Evolutionary conservation across 2,113 vertebrate genomes (phyloP).

Genomic region (Sakesphorus luctuosus): DNA sequence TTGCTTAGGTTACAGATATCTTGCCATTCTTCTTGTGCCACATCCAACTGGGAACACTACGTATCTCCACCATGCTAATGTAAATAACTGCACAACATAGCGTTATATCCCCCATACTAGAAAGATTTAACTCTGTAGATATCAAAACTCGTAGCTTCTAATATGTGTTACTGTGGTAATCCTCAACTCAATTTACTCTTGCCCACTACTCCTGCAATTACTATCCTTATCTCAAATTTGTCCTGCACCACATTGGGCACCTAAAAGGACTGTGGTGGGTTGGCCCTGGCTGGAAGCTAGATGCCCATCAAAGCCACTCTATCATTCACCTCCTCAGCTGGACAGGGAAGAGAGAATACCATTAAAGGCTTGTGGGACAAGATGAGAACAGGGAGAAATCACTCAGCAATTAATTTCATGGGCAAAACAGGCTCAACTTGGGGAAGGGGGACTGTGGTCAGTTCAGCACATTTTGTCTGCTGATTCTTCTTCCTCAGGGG

Average conservation of each 20-base stretch:
- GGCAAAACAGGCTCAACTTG: neutral
- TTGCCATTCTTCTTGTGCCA: neutral
- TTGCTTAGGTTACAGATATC: neutral
- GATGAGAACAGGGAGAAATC: neutral
- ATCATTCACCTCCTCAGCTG: neutral
- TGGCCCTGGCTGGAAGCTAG: neutral
- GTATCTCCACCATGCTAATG: neutral
- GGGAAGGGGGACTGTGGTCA: neutral
- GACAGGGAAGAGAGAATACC: neutral
- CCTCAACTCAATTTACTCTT: neutral
- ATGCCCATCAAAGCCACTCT: neutral
- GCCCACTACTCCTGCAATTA: neutral
- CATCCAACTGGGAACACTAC: neutral
- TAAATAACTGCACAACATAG: neutral
- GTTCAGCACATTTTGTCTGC: neutral
- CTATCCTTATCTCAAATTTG: neutral
- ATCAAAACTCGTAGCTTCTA: neutral
- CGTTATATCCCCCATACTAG: neutral
- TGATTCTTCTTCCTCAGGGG: neutral
- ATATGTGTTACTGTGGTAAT: neutral
- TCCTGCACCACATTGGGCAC: neutral
- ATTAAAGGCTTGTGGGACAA: neutral
- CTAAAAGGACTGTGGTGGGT: neutral
- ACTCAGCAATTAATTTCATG: neutral
- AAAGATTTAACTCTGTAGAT: neutral